Evolutionary conservation across 2,888 invertebrate genomes (phyloP).

Genomic region (Drosophila conformis): DNA sequence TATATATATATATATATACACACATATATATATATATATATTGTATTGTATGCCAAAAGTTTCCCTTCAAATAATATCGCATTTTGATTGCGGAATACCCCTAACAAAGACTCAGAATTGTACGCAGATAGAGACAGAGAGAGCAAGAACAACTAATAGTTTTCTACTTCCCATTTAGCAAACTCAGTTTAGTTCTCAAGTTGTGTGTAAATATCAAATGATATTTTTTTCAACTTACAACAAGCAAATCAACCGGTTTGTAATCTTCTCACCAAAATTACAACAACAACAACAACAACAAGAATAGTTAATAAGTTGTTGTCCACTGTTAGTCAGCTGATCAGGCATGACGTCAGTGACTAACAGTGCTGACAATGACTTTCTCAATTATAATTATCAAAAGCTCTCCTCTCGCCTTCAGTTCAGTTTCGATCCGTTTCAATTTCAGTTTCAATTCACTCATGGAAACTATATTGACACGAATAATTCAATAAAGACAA

Average conservation of each 20-base stretch:
- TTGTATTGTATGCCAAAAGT: constrained; percentile 1
- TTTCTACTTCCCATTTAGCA: neutral
- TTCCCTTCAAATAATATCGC: constrained; percentile 11
- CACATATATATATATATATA: constrained; percentile 23
- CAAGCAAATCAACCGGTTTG: constrained; percentile 42
- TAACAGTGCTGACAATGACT: constrained; percentile 46
- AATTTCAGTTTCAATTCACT: constrained; percentile 28
- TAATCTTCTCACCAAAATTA: constrained; percentile 28
- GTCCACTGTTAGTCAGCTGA: constrained; percentile 39
- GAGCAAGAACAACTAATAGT: neutral
- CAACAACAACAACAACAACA: constrained; percentile 8
- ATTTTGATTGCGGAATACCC: neutral
- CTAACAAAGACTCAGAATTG: neutral
- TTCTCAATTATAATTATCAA: constrained; percentile 39
- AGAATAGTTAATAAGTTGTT: neutral
- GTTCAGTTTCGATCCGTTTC: constrained; percentile 17
- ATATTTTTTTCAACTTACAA: constrained; percentile 24
- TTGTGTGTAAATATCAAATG: neutral
- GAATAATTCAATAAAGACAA: constrained; percentile 62
- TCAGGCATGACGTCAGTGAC: constrained; percentile 48
- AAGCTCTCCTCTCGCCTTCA: constrained; percentile 9
- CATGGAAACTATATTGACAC: constrained; percentile 47
- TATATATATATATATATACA: constrained; percentile 7
- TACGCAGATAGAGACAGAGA: neutral
- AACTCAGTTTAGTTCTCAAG: neutral